These are phyloP conservation scores for Eucera pruinosa DNA, from an alignment of 2,888 invertebrate genomes.

Conservation along the genomic window DNA sequence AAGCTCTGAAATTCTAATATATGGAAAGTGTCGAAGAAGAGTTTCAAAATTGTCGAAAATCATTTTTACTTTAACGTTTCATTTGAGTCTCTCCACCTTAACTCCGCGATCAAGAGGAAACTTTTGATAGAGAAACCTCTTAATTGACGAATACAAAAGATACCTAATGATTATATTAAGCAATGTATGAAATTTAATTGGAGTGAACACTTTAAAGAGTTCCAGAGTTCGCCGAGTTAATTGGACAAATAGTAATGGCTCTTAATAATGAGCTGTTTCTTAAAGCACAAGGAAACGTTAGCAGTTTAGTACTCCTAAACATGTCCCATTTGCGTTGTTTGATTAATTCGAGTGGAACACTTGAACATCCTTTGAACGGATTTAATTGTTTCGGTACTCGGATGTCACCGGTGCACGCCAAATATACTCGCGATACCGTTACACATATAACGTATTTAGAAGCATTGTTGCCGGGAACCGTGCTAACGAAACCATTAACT, in stretches of 20 bases:
- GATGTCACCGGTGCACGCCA: constrained; percentile 14
- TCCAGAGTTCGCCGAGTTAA: neutral
- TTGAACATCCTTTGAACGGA: constrained; percentile 28
- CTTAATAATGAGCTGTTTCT: neutral
- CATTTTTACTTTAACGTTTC: too few relatives aligned
- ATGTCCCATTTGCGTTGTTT: constrained; percentile 21
- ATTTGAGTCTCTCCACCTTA: too few relatives aligned
- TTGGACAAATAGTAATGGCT: neutral
- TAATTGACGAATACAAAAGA: too few relatives aligned
- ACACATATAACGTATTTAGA: constrained; percentile 23
- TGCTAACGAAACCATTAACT: constrained; percentile 19
- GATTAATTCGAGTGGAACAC: constrained; percentile 34
- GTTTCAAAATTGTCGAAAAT: too few relatives aligned
- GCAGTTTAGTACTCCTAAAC: constrained; percentile 23
- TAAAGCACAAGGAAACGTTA: neutral
- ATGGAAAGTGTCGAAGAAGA: too few relatives aligned
- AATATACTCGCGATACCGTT: constrained; percentile 3
- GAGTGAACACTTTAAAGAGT: neutral
- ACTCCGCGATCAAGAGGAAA: too few relatives aligned
- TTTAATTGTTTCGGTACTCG: constrained; percentile 29
- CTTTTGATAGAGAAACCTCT: too few relatives aligned
- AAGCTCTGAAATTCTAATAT: too few relatives aligned
- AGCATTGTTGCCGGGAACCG: constrained; percentile 5
- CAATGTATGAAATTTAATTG: too few relatives aligned
- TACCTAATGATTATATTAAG: too few relatives aligned